These are phyloP conservation scores for Melinopterus prodromus DNA, from an alignment of 2,888 invertebrate genomes.

Conservation along the genomic window DNA sequence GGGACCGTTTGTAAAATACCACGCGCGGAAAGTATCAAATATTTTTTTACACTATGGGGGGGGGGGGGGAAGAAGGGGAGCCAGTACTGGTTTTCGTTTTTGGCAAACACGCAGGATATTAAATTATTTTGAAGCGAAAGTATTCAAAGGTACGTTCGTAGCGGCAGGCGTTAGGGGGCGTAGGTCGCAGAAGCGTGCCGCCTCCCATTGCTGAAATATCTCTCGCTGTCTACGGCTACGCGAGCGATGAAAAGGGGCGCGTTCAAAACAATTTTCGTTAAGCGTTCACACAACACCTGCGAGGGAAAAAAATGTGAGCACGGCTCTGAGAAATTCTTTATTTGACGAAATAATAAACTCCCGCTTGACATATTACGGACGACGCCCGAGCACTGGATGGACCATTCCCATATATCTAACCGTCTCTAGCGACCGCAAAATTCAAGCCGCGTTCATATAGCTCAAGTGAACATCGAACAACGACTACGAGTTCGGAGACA, in stretches of 20 bases:
- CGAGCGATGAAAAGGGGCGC: not conserved
- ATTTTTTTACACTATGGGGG: not conserved
- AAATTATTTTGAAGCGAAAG: slow-evolving; percentile 4
- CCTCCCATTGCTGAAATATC: not conserved
- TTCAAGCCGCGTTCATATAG: not conserved
- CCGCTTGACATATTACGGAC: not conserved
- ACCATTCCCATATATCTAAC: not conserved
- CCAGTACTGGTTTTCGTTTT: not conserved
- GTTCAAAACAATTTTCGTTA: not conserved
- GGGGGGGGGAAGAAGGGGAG: not conserved
- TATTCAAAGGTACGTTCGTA: not conserved
- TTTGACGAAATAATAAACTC: slow-evolving; percentile 4
- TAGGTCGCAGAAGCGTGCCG: not conserved
- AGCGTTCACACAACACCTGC: not conserved
- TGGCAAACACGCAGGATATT: not conserved
- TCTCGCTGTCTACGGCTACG: not conserved
- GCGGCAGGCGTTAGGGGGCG: not conserved
- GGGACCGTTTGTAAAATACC: not conserved
- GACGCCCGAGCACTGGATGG: not conserved
- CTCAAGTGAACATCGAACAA: not conserved
- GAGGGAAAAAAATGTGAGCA: not conserved
- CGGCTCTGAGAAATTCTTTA: not conserved
- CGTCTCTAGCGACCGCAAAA: not conserved
- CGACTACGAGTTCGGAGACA: too few species aligned
- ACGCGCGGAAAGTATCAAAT: not conserved